Evolutionary conservation across 2,888 invertebrate species (phyloP), one percentile per base, ranked within the genome.

Genomic region (Brachyptera putata): DNA sequence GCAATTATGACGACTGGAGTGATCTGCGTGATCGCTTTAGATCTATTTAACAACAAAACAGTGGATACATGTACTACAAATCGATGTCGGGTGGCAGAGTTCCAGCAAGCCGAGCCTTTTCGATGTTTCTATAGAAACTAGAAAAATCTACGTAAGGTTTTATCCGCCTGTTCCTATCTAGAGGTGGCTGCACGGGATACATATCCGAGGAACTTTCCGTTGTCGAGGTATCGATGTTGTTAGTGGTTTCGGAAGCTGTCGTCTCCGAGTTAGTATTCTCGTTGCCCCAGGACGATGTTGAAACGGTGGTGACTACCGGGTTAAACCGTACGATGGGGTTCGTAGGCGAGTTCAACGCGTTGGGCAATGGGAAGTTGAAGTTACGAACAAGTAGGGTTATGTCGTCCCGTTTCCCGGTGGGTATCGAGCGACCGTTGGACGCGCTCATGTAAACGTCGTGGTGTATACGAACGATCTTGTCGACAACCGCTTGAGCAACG

Each of bases 321-420:
- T 85, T 84, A 68, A 86, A 85, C 43, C 82, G 73, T 0, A 85
- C 83, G 0, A 79, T 76, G 1, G 74, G 74, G 13, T 75, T 73
- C 1, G 77, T 79, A n/a, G 81, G 80, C 0, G 79, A 77, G 26
- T 77, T 79, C 0, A 57, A 56, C 11, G 62, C 81, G 65, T 85
- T 82, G 0, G 88, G 85, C 18, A 91, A 75, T 0, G 87, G 81
- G 69, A 86, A 91, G 70, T 90, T 91, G 68, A 95, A 94, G 72
- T 93, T 93, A 43, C 93, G 79, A 57, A 95, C 86, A 0, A 95
- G 72, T 18, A 95, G 77, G 0, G 93, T 91, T 70, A 93, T 90
- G 68, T 94, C 93, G 14, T 91, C 91, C 34, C 91, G 80, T 41
- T 86, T 84, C 67, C 80, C 79, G 0, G 57, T 41, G 30, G 60